phyloP scores from a whole-genome alignment of 2,888 invertebrate species.

The Dusona sp. region DNA sequence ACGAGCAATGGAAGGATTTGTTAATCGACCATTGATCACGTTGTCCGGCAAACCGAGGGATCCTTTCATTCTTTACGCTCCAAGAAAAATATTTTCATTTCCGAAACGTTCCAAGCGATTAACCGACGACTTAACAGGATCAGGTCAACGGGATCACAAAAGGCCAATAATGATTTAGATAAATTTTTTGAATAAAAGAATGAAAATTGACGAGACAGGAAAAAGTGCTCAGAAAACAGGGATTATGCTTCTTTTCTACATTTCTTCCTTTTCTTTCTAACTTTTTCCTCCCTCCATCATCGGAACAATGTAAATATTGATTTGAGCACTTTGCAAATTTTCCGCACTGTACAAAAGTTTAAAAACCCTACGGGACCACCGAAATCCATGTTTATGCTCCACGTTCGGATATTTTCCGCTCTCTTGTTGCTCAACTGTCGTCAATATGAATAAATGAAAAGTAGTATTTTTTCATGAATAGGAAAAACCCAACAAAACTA shows the following conservation, averaged over 20 bases:
- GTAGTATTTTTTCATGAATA: conserved; percentile 57
- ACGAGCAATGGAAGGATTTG: conserved; percentile 28
- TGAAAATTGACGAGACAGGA: conserved; percentile 4
- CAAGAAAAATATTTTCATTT: conserved; percentile 37
- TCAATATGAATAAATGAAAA: conserved; percentile 39
- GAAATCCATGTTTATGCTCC: conserved; percentile 24
- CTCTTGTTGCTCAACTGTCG: conserved; percentile 39
- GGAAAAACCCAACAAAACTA: conserved; percentile 2
- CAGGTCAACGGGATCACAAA: conserved; percentile 8
- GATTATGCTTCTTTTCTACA: neutral
- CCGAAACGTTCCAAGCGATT: conserved; percentile 40
- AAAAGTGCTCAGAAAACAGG: conserved; percentile 10
- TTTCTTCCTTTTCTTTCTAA: neutral
- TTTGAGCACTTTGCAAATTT: conserved; percentile 52
- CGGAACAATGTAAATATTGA: conserved; percentile 49
- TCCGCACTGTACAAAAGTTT: conserved; percentile 58
- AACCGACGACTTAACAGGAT: conserved; percentile 18
- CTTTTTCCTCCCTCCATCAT: conserved; percentile 9
- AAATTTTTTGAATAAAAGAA: conserved; percentile 36
- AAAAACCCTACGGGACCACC: conserved; percentile 27
- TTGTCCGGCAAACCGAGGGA: conserved; percentile 21
- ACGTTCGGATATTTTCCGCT: conserved; percentile 54
- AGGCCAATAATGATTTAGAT: conserved; percentile 24
- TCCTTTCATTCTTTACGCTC: conserved; percentile 21
- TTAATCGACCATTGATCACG: conserved; percentile 9